Percentiles rank a stretch among this genome's conserved stretches.
These are phyloP conservation scores for Drosophila quadrilineata DNA, from an alignment of 1,140 invertebrate genomes.

Conservation along the genomic window DNA sequence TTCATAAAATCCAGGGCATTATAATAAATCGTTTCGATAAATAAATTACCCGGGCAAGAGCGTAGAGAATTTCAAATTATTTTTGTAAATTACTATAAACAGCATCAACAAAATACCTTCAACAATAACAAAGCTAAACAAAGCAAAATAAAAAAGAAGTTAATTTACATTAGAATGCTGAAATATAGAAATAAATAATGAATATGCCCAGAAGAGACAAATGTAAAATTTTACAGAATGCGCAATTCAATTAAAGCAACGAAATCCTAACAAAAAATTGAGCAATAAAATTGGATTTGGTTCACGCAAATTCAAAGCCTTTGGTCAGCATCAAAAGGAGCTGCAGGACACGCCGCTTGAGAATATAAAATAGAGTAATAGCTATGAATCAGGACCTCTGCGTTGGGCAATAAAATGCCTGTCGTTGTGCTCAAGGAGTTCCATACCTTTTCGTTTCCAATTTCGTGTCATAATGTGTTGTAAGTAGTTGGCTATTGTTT, in stretches of 20 bases:
- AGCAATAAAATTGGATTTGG: conserved; percentile 81
- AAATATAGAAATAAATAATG: conserved; percentile 68
- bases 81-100: conserved; percentile 36
- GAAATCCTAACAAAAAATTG: conserved; percentile 66
- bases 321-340: conserved; percentile 59
- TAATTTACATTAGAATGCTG: conserved; percentile 58
- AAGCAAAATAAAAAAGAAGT: conserved; percentile 38
- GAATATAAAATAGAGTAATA: conserved; percentile 72
- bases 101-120: conserved; percentile 5
- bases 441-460: conserved; percentile 37
- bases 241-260: conserved; percentile 64
- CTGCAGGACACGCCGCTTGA: conserved; percentile 39
- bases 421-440: conserved; percentile 28
- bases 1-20: conserved; percentile 6
- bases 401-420: conserved; percentile 56
- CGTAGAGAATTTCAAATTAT: conserved; percentile 49
- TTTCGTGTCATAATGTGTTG: conserved; percentile 77
- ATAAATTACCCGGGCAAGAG: conserved; percentile 46
- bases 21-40: conserved; percentile 49
- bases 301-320: conserved; percentile 71
- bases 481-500: conserved; percentile 73
- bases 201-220: conserved; percentile 51
- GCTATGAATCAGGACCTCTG: conserved; percentile 66
- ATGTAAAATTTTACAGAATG: conserved; percentile 73
- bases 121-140: conserved; percentile 46